phyloP scores from a whole-genome alignment of 2,888 invertebrate species.

The Sthenelais limicola region DNA sequence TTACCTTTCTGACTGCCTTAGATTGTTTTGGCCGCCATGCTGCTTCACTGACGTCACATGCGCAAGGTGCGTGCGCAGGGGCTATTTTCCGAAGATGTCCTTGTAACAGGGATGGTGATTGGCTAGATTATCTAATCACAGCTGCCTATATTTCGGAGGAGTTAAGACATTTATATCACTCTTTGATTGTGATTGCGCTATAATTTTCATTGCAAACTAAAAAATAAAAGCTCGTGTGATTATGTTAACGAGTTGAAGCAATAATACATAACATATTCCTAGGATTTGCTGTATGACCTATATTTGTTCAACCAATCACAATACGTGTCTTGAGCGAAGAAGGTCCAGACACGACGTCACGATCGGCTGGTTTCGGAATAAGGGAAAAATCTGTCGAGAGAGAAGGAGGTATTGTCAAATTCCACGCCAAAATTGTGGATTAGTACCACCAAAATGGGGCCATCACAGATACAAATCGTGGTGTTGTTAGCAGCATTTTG shows the following conservation, averaged over 20 bases:
- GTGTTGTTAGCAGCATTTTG: conserved; percentile 28
- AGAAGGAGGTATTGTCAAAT: neutral
- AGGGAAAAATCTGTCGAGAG: conserved; percentile 21
- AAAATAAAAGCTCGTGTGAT: too few relatives aligned
- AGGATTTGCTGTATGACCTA: too few relatives aligned
- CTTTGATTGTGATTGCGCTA: too few relatives aligned
- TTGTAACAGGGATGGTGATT: conserved; percentile 18
- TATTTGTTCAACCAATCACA: conserved; percentile 13
- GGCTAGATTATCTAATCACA: too few relatives aligned
- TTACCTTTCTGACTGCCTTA: neutral
- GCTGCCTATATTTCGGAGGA: too few relatives aligned
- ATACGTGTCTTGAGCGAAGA: neutral
- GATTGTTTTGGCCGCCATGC: conserved; percentile 37
- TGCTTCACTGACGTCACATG: conserved; percentile 28
- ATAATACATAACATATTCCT: too few relatives aligned
- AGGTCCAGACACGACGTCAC: conserved; percentile 31
- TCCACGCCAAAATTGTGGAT: conserved; percentile 23
- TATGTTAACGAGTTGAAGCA: too few relatives aligned
- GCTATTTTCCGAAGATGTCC: neutral
- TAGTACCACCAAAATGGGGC: conserved; percentile 29
- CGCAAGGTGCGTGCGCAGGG: conserved; percentile 20
- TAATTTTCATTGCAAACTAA: too few relatives aligned
- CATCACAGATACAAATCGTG: conserved; percentile 19
- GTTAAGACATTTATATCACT: too few relatives aligned
- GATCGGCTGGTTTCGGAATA: too few relatives aligned